These are phyloP conservation scores for Planiliza haematocheilus DNA, from an alignment of 2,113 vertebrate genomes.

Conservation along the genomic window DNA sequence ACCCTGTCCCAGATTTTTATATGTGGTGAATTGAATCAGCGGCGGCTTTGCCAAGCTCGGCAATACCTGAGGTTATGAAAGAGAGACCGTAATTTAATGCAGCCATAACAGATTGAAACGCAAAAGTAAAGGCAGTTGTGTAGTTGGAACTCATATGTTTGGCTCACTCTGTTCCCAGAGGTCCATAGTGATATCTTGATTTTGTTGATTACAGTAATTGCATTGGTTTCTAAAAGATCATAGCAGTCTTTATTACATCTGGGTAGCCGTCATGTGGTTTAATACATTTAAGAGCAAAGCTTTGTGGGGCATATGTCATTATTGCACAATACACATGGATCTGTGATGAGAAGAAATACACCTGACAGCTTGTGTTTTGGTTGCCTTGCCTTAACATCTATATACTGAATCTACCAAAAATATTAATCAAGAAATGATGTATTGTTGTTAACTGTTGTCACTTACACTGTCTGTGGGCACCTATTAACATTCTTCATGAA, in stretches of 20 bases:
- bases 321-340: conserved; percentile 47
- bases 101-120: conserved; percentile 65
- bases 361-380: too few relatives aligned
- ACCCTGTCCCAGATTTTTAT: conserved; percentile 61
- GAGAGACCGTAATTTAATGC: conserved; percentile 69
- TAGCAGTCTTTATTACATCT: conserved; percentile 59
- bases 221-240: conserved; percentile 67
- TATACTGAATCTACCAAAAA: too few relatives aligned
- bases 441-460: too few relatives aligned
- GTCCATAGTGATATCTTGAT: conserved; percentile 53
- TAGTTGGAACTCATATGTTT: conserved; percentile 51
- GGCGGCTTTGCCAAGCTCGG: conserved; percentile 57
- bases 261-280: conserved; percentile 40
- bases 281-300: conserved; percentile 49
- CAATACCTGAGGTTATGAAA: conserved; percentile 75
- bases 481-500: too few relatives aligned
- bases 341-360: too few relatives aligned
- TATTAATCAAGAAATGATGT: too few relatives aligned
- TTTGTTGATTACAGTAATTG: conserved; percentile 71
- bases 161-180: conserved; percentile 61
- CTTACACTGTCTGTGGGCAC: too few relatives aligned
- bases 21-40: conserved; percentile 71
- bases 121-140: conserved; percentile 70
- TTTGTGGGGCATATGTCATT: conserved; percentile 46
- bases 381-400: too few relatives aligned